Evolutionary conservation across 2,888 invertebrate species (phyloP).

Genomic region (Callimorpha dominula): DNA sequence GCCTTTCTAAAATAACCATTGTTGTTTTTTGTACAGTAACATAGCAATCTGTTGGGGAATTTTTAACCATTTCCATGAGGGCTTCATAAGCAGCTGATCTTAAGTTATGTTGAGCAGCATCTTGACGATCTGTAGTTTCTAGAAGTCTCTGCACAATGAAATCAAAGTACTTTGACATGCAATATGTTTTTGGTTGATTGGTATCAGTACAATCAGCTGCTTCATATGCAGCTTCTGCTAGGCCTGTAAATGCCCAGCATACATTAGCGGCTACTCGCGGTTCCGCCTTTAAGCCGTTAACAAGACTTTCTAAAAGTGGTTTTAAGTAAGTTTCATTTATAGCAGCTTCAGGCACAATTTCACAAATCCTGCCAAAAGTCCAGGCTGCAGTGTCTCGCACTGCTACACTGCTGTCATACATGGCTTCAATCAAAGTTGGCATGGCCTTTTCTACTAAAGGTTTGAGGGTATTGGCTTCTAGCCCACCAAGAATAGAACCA

Average conservation of each 20-base stretch:
- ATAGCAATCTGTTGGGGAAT: slow-evolving; percentile 99
- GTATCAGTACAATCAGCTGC: slow-evolving; percentile 90
- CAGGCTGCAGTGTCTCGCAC: slow-evolving; percentile 99
- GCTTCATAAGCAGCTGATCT: slow-evolving; percentile 99
- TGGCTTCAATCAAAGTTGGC: slow-evolving; percentile 97
- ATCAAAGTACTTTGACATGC: slow-evolving; percentile 97
- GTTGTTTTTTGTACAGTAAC: slow-evolving; percentile 98
- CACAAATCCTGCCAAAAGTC: slow-evolving; percentile 99
- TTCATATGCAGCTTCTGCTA: slow-evolving; percentile 99
- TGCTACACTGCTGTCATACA: slow-evolving; percentile 97
- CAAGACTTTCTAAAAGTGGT: slow-evolving; percentile 92
- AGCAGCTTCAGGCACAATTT: slow-evolving; percentile 97
- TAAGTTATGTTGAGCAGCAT: slow-evolving; percentile 97
- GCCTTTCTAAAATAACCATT: slow-evolving; percentile 96
- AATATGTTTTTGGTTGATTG: slow-evolving; percentile 95
- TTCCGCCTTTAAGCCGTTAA: slow-evolving; percentile 96
- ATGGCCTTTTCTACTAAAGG: slow-evolving; percentile 98
- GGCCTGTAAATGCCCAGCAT: slow-evolving; percentile 99
- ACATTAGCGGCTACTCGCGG: slow-evolving; percentile 99
- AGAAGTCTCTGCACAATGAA: slow-evolving; percentile 96
- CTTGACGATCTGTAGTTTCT: slow-evolving; percentile 97
- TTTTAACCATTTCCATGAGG: slow-evolving; percentile 99
- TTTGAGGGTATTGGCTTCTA: slow-evolving; percentile 94
- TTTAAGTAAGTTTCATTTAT: slow-evolving; percentile 95
- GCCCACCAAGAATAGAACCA: slow-evolving; percentile 96